Evolutionary conservation across 2,113 vertebrate genomes (phyloP), one percentile per base, ranked within the genome.

Genomic region (Toxostoma redivivum): DNA sequence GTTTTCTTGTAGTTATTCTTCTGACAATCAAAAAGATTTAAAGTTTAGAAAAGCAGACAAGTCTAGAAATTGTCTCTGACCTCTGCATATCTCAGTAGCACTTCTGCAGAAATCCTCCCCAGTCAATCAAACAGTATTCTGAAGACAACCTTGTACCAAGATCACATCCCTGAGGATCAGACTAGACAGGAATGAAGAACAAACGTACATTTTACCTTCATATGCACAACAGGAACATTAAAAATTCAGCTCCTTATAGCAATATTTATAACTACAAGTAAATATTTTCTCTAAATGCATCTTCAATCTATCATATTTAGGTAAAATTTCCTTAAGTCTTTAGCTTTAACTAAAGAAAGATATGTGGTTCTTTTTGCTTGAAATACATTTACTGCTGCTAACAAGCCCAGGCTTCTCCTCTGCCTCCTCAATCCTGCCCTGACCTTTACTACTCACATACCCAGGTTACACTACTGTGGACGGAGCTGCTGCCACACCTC

Each of bases 31-130:
- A 70, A 88, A 85, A 20, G 12, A 48, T 61, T 4, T 37, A 61
- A 86, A 88, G 27, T 30, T 81, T 83, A 93, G 84, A 81, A 74
- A 83, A 92, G 7, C 31, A 90, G 45, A 73, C 40, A 69, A 58
- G 27, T 33, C 56, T 56, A 62, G 56, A 92, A 92, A 88, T 71
- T 66, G 33, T 35, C 20, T 83, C 30, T 88, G 80, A 38, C 22
- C 27, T 50, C 62, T 66, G 24, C 47, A 38, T 35, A 50, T 37
- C 1, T 0, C 11, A 50, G 62, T 37, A 90, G 7, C 17, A 54
- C 71, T 86, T 92, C 53, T 84, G 37, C 69, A 84, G 69, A 92
- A 84, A 74, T 74, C 23, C 48, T 62, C 19, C 16, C 15, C 24
- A 58, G 27, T 3, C 50, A 80, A 25, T 61, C 58, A 91, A 40